Base-by-base conservation (phyloP, 2,113 vertebrate species). In the Antechinus flavipes region DNA sequence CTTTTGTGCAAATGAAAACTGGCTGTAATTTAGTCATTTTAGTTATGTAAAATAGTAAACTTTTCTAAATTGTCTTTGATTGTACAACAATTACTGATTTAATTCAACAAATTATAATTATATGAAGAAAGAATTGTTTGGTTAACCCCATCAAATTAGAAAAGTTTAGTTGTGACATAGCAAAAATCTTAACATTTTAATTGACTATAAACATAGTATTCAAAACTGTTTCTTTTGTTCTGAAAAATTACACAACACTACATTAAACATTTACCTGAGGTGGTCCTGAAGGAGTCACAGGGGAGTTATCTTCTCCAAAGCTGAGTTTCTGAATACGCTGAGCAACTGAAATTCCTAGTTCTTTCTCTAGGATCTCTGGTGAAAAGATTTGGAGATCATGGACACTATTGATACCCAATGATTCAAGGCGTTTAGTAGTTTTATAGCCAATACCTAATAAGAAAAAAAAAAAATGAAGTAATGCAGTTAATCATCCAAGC, bases 381-480 rank as follows among this genome's bases (percentile, higher is more conserved):
- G 99, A 97, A 93, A 98, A 98, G 2, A 95, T 96, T 54, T 99
- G 99, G 42, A 99, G 97, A 94, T 99, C 99, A 50, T 47, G 95
- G 14, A 99, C 95, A 0, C 96, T 99, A 84, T 76, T 92, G 92
- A 99, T 84, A 46, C 99, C 99, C 95, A 99, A 96, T 0, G 91
- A 93, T 61, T 99, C 98, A 1, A 99, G 99, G 50, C 98, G 99
- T 96, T 98, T 98, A 23, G 98, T 54, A 0, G 99, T 99, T 98
- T 99, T 99, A 96, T 98, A 98, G 46, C 99, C 99, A 49, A 99
- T 99, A 1, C 99, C 99, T 99, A 94, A 93, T 93, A 94, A 42
- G 23, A 96, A 95, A 90, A 46, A 42, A 30, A 95, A 90, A 46
- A 46, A 25, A 30, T 0, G 76, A 0, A 0, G 0, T 25, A 25